Evolutionary conservation across 2,888 invertebrate genomes (phyloP).

Genomic region (Apotomis turbidana): DNA sequence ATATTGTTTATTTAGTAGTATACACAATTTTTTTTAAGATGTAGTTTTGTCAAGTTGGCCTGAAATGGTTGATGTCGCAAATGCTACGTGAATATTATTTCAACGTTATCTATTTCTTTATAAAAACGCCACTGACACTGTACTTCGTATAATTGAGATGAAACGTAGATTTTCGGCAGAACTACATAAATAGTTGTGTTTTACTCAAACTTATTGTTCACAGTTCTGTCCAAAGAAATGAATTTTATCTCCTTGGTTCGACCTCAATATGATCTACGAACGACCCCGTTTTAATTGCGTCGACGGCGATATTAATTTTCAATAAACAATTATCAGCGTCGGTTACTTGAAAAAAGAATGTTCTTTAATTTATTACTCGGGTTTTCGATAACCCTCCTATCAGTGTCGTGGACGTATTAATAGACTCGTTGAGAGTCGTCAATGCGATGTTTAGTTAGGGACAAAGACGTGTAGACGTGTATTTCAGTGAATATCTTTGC

Average conservation of each 20-base stretch:
- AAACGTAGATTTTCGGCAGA: too few species aligned
- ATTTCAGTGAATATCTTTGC: too few species aligned
- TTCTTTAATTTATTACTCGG: constrained; percentile 66
- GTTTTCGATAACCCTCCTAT: constrained; percentile 65
- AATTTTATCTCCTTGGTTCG: constrained; percentile 43
- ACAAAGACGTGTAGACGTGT: not conserved
- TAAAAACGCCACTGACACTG: too few species aligned
- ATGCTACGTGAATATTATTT: too few species aligned
- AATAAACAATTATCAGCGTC: constrained; percentile 73
- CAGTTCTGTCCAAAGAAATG: constrained; percentile 30
- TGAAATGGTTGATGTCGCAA: too few species aligned
- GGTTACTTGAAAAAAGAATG: constrained; percentile 66
- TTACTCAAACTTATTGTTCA: not conserved
- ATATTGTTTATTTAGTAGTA: too few species aligned
- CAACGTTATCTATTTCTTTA: too few species aligned
- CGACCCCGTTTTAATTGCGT: constrained; percentile 67
- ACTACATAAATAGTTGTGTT: not conserved
- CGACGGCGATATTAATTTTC: constrained; percentile 73
- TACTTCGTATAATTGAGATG: too few species aligned
- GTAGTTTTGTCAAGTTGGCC: too few species aligned
- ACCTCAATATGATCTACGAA: constrained; percentile 55
- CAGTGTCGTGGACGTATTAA: constrained; percentile 34
- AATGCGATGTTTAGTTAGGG: not conserved
- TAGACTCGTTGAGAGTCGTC: constrained; percentile 1
- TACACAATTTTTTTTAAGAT: too few species aligned